Evolutionary conservation across 2,113 vertebrate species (phyloP).

Genomic region (Lucifuga dentata): DNA sequence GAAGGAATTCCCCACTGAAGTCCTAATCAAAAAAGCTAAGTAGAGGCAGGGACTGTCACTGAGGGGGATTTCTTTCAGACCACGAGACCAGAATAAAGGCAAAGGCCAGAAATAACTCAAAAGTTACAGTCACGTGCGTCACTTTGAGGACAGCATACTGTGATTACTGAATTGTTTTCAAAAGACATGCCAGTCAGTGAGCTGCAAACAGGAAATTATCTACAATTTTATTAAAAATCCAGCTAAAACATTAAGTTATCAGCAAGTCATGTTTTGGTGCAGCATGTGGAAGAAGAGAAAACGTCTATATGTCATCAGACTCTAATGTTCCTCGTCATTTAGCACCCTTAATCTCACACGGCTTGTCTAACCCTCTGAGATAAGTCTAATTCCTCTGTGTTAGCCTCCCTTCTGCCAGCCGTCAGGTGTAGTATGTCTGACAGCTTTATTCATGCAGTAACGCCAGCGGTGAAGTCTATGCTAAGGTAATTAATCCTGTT

Average conservation of each 20-base stretch:
- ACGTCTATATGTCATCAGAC: slow-evolving; percentile 4
- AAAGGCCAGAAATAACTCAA: slow-evolving; percentile 1
- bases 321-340: slow-evolving; percentile 53
- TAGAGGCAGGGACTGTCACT: slow-evolving; percentile 21
- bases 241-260: too few species aligned
- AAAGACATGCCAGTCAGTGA: background rate
- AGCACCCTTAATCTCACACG: slow-evolving; percentile 53
- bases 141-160: background rate
- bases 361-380: slow-evolving; percentile 41
- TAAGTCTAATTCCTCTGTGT: slow-evolving; percentile 45
- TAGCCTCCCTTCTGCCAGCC: slow-evolving; percentile 35
- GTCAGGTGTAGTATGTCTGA: slow-evolving; percentile 68
- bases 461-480: slow-evolving; percentile 61
- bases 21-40: slow-evolving; percentile 30
- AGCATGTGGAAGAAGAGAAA: background rate
- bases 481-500: slow-evolving; percentile 75
- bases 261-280: background rate
- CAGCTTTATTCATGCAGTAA: slow-evolving; percentile 70
- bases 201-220: background rate
- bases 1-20: slow-evolving; percentile 49
- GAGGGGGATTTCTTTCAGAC: slow-evolving; percentile 35
- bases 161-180: background rate
- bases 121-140: slow-evolving; percentile 9
- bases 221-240: too few species aligned
- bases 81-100: slow-evolving; percentile 11